A percentile compares a stretch with the other conserved stretches of the same genome.
These are phyloP conservation scores for Eumacrocentrus americanus DNA, from an alignment of 2,888 invertebrate genomes.

Conservation along the genomic window DNA sequence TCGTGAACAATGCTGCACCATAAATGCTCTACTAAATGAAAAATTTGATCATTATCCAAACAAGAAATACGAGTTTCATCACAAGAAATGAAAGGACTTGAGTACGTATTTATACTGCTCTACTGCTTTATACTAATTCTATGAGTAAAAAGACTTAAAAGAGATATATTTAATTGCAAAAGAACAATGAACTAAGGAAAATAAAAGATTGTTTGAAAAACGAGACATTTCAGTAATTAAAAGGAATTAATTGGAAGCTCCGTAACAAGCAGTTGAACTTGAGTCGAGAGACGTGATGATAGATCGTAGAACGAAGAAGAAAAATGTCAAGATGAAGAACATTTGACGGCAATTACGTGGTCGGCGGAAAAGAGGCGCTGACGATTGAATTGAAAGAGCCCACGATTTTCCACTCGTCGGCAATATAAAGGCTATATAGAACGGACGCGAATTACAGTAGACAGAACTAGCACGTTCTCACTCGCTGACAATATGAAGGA, in stretches of 20 bases:
- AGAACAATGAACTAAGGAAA: not conserved
- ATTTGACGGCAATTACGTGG: constrained; percentile 14
- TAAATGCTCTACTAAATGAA: no score
- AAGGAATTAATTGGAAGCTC: not conserved
- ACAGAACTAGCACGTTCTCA: constrained; percentile 1
- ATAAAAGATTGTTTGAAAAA: not conserved
- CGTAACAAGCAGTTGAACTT: not conserved
- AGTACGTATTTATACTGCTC: no score
- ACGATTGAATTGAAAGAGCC: constrained; percentile 22
- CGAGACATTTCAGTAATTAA: not conserved
- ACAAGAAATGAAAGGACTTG: no score
- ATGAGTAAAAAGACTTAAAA: not conserved
- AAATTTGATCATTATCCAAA: no score
- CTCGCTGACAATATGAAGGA: constrained; percentile 6
- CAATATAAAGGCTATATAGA: constrained; percentile 9
- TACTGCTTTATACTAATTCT: no score
- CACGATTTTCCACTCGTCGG: constrained; percentile 21
- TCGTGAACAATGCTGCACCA: no score
- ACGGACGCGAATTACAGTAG: not conserved
- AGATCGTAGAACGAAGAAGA: not conserved
- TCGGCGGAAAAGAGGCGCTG: not conserved
- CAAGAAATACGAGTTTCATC: no score
- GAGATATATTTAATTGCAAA: not conserved
- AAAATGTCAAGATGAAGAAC: constrained; percentile 15
- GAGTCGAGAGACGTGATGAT: constrained; percentile 7